A percentile compares a stretch with the other conserved stretches of the same genome.
phyloP scores from a whole-genome alignment of 2,113 vertebrate species.

The Parus major region DNA sequence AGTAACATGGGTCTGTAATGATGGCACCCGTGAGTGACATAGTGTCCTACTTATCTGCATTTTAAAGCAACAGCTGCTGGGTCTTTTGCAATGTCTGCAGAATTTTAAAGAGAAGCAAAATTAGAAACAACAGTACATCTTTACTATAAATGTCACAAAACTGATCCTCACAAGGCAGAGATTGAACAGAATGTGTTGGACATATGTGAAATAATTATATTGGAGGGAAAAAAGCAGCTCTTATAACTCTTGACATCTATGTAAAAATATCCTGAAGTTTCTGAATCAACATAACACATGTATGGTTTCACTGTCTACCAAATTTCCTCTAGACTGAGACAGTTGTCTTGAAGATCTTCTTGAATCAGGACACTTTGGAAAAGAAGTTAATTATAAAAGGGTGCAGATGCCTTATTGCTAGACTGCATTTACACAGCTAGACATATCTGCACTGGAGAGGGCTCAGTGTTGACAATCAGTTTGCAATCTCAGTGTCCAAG shows the following conservation, averaged over 20 bases:
- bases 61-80: conserved; percentile 49
- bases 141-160: conserved; percentile 7
- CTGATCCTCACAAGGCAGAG: background rate
- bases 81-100: conserved; percentile 11
- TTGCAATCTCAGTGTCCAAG: background rate
- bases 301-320: background rate
- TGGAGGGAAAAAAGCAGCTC: background rate
- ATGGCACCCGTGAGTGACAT: background rate
- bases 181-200: background rate
- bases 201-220: background rate
- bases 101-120: conserved; percentile 30
- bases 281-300: background rate
- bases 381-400: background rate
- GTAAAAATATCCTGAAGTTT: background rate
- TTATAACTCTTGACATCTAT: background rate
- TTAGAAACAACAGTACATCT: conserved; percentile 3
- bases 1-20: background rate
- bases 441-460: background rate
- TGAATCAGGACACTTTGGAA: background rate
- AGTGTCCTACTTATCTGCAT: conserved; percentile 44
- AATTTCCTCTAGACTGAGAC: background rate
- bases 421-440: background rate
- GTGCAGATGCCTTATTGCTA: background rate
- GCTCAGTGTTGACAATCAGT: background rate
- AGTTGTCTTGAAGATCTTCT: background rate